Evolutionary conservation across 2,888 invertebrate species (phyloP), one percentile per base, ranked within the genome.

Genomic region (Parnassius apollo): DNA sequence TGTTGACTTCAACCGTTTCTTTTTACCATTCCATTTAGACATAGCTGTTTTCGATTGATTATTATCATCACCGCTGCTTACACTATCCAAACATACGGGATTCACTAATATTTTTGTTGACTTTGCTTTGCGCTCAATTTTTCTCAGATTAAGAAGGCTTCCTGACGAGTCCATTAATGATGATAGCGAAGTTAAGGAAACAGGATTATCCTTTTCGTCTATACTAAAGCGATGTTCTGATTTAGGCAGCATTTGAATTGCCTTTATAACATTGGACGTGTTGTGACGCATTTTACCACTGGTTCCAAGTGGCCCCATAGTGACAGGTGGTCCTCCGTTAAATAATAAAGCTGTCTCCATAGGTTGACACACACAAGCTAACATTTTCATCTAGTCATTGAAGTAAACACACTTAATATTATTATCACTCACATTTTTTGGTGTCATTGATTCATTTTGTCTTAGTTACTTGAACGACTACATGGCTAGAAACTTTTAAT

Each of bases 291-390:
- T 71, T 86, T 86, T 85, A 81, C 82, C 74, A 76, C 83, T 80
- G 74, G 90, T 77, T 77, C 91, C 81, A 74, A 93, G 81, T 85
- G 93, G 88, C 78, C 93, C 91, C 93, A 92, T 88, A 78, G 92
- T 78, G 79, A 93, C 78, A 77, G 92, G 88, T 75, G 89, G 86
- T 75, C 91, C 91, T 78, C 92, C 92, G 83, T 89, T 90, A 77
- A 90, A 92, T 65, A 92, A 80, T 75, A 92, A 77, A 61, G 91
- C 91, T 69, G 93, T 93, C 76, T 94, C 94, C 71, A 92, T 88
- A 66, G 94, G 94, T 80, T 94, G 94, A 82, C 94, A 94, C 72
- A 94, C 94, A 88, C 94, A 94, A 77, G 94, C 94, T 89, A 94
- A 88, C 94, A 94, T 94, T 85, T 88, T 93, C 71, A 82, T 78